Base-by-base conservation (phyloP, 1,140 invertebrate genomes). In the Asbolus verrucosus region DNA sequence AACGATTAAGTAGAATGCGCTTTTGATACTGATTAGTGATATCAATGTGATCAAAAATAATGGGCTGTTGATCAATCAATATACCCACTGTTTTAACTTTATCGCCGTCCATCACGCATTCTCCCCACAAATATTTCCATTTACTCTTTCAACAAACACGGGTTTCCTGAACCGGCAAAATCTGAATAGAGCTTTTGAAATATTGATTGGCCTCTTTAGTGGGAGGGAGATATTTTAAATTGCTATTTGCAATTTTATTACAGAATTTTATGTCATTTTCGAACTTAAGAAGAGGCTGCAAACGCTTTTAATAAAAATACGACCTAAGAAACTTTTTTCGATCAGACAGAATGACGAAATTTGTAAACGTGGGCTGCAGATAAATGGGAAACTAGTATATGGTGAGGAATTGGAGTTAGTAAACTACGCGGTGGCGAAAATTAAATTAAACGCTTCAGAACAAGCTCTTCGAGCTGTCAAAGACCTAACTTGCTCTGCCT, bases 371-470 rank as follows among this genome's bases (percentile, higher is more conserved):
- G 46, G n/a, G 21, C 14, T 14, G 19, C 24, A 54, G 46, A 54
- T 21, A 54, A 54, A 54, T 54, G 46, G 46, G 46, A 30, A 54
- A 54, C 21, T 54, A 54, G 24, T 19, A 21, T 54, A 54, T 54
- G 46, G 24, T 43, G 39, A 5, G 39, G 39, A 43, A 43, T 43
- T 16, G 21, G 46, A 54, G 46, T 54, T 54, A 24, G 46, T 54
- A 54, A 54, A 54, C 46, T 54, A 54, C 19, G 46, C 46, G 46
- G 19, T 27, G 46, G n/a, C 18, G 59, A 62, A 62, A 62, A 62
- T 62, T 62, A 62, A 62, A 62, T 62, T 62, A 62, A 62, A 62
- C 30, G 59, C 31, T 62, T 31, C 31, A 62, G 36, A 62, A 39
- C 36, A 39, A 36, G 59, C 59, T 62, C 59, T 62, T 62, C 16